phyloP scores from a whole-genome alignment of 2,888 invertebrate species.

The Ectobius pallidus region DNA sequence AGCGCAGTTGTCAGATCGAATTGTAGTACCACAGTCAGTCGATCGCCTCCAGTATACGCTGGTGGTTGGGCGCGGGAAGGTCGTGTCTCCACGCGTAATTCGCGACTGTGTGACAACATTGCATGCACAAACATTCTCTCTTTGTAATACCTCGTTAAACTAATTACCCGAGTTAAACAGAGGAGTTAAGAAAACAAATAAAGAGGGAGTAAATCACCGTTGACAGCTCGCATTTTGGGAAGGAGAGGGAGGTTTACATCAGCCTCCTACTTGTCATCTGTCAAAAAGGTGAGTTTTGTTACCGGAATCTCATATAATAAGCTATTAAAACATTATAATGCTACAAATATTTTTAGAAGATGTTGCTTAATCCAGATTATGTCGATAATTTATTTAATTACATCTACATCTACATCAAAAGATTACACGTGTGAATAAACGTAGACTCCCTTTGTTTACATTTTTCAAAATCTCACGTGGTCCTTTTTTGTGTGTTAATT shows the following conservation, averaged over 20 bases:
- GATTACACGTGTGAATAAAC: no score
- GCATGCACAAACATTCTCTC: neutral
- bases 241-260: neutral
- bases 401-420: no score
- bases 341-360: no score
- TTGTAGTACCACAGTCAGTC: neutral
- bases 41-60: neutral
- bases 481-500: no score
- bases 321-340: no score
- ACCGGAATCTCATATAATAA: no score
- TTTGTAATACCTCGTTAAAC: no score
- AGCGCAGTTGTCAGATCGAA: slow-evolving; percentile 9
- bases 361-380: no score
- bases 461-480: no score
- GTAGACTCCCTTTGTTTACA: no score
- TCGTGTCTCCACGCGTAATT: neutral
- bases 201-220: neutral
- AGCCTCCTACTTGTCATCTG: neutral
- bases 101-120: neutral
- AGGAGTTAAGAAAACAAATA: neutral
- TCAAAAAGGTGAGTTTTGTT: slow-evolving; percentile 10
- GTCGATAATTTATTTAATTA: no score
- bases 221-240: neutral
- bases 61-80: neutral
- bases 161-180: no score